Conservation (phyloP, 1,140 invertebrate species). For the Cydia amplana region DNA sequence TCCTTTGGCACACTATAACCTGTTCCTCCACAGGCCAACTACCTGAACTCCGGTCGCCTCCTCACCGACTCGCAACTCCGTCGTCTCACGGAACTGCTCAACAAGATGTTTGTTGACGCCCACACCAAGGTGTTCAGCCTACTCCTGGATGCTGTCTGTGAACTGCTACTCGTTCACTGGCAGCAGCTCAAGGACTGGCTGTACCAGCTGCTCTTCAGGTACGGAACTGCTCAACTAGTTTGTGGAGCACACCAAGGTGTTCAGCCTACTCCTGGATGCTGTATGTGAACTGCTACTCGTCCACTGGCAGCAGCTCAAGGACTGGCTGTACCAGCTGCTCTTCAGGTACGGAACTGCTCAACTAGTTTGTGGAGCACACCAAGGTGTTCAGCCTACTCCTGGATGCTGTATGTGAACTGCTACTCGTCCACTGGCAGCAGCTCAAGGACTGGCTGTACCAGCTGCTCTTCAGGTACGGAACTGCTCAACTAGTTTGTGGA, state of each 20-base stretch:
- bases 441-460: slow-evolving; percentile 93
- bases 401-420: slow-evolving; percentile 86
- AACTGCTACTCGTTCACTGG: slow-evolving; percentile 92
- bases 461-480: slow-evolving; percentile 72
- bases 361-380: too few relatives aligned
- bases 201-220: slow-evolving; percentile 83
- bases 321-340: slow-evolving; percentile 91
- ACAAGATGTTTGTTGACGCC: slow-evolving; percentile 98
- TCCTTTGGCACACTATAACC: too few relatives aligned
- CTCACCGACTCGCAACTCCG: slow-evolving; percentile 87
- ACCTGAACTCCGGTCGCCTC: slow-evolving; percentile 85
- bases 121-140: slow-evolving; percentile 97
- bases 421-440: not conserved
- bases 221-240: not conserved
- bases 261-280: slow-evolving; percentile 92
- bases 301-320: slow-evolving; percentile 62
- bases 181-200: slow-evolving; percentile 94
- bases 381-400: slow-evolving; percentile 93
- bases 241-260: slow-evolving; percentile 82
- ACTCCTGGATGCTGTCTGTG: slow-evolving; percentile 94
- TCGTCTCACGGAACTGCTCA: slow-evolving; percentile 93
- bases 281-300: slow-evolving; percentile 74
- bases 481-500: too few relatives aligned
- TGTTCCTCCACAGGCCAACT: slow-evolving; percentile 77
- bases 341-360: too few relatives aligned